Conservation (phyloP, 1,140 invertebrate species). For the Microplitis demolitor region DNA sequence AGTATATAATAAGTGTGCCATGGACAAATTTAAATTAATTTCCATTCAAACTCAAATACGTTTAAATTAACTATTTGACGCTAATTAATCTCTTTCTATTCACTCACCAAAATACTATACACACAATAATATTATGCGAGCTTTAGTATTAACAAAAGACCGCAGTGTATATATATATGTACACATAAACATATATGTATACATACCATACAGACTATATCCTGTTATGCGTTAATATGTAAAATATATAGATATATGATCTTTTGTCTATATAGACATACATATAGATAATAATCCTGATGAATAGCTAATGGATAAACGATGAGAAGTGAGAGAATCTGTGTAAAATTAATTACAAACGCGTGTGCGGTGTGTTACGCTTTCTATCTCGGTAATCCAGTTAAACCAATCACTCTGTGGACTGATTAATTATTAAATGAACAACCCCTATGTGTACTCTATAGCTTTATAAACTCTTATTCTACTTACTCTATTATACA, state of each 20-base stretch:
- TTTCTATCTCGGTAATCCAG: constrained; percentile 16
- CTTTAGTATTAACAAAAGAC: background rate
- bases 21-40: too few relatives aligned
- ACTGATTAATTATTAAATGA: constrained; percentile 13
- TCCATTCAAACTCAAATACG: background rate
- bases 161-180: background rate
- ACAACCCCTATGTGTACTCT: background rate
- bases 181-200: background rate
- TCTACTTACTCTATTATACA: background rate
- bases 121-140: background rate
- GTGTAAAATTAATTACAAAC: constrained; percentile 19
- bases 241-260: too few relatives aligned
- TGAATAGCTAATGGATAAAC: background rate
- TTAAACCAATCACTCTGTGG: constrained; percentile 20
- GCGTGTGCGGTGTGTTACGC: background rate
- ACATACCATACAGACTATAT: background rate
- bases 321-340: background rate
- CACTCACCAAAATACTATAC: too few relatives aligned
- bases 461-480: too few relatives aligned
- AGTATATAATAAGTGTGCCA: too few relatives aligned
- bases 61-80: background rate
- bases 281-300: background rate
- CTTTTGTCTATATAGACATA: too few relatives aligned
- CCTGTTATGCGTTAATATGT: background rate
- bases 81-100: background rate